Evolutionary conservation across 1,140 invertebrate species (phyloP), one percentile per base, ranked within the genome.

Genomic region (Aphaenogaster rudis): DNA sequence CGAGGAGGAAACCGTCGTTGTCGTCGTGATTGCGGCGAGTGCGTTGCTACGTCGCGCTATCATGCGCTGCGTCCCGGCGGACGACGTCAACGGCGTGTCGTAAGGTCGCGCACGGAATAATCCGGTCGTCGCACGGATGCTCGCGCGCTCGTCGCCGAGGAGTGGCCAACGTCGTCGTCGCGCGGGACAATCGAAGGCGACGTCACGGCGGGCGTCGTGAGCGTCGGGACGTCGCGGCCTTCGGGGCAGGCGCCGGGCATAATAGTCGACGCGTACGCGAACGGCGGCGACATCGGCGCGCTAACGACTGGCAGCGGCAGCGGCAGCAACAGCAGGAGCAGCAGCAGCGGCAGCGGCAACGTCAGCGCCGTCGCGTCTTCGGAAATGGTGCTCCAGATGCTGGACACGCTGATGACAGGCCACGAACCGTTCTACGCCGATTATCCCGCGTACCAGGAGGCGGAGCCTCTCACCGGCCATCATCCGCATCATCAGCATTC

Each of bases 201-300:
- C 93, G 94, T 95, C 94, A 95, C 95, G 95, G 95, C 95, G 94
- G 94, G 94, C 93, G 94, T 95, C 91, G 95, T 92, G 93, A 94
- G 94, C 93, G 93, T 95, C 94, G 94, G 94, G 92, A 95, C 95
- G 94, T 95, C 94, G 94, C 94, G 93, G 92, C 92, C 94, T 88
- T 92, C 94, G 88, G 86, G 87, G 89, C 91, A 89, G 93, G 92
- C 92, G 92, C 92, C 93, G 94, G 91, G 92, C 87, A 92, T 93
- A 84, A 86, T 92, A 84, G 85, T 91, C 88, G 90, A 90, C 81
- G 76, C 88, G 72, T 87, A 89, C 88, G 81, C 77, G 63, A 78
- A 48, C 66, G 63, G 76, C 79, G 57, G 36, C 81, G 71, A 87
- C 66, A 57, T 78, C 77, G 77, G 76, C 59, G 74, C 63, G 71